Evolutionary conservation across 2,888 invertebrate genomes (phyloP), one percentile per base, ranked within the genome.

Genomic region (Panzeria rudis): DNA sequence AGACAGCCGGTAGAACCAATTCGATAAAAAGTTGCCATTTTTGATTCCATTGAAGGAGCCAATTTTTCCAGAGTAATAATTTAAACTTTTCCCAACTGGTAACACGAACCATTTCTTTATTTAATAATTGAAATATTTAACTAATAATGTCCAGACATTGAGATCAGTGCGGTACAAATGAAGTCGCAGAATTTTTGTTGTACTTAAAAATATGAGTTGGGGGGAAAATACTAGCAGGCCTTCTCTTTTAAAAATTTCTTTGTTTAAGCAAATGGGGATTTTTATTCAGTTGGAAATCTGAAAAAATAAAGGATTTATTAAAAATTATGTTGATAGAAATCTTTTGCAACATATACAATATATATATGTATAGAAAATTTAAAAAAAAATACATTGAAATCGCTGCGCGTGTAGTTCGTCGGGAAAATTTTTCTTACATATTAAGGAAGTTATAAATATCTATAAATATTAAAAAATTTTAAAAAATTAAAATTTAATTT

Each of bases 31-130:
- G 95, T 90, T 96, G 95, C 54, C 94, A 86, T 68, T 94, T 95
- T 91, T 95, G 95, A 84, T 96, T 93, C 93, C 94, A 95, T 93
- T 97, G 96, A 56, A 97, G 94, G 3, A 95, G 92, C 93, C 95
- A 96, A 91, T 97, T 97, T 93, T 97, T 97, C 97, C 97, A 97
- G 92, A 96, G 94, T 81, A 97, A 93, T 86, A 97, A 93, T 15
- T 93, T 91, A 90, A 97, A 96, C 91, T 95, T 95, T 41, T 93
- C 92, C 90, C 93, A 93, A 84, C 87, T 91, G 2, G 88, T 88
- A 9, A 91, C 87, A 29, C 87, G 87, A 20, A 84, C 87, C 91
- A 91, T 90, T 64, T 81, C 85, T 23, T 56, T 50, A 73, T 38
- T n/a, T 20, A 13, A 8, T 9, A 56, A 29, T 64, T 66, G 7